These are phyloP conservation scores for Drosophila putrida DNA, from an alignment of 2,888 invertebrate genomes.

Conservation along the genomic window DNA sequence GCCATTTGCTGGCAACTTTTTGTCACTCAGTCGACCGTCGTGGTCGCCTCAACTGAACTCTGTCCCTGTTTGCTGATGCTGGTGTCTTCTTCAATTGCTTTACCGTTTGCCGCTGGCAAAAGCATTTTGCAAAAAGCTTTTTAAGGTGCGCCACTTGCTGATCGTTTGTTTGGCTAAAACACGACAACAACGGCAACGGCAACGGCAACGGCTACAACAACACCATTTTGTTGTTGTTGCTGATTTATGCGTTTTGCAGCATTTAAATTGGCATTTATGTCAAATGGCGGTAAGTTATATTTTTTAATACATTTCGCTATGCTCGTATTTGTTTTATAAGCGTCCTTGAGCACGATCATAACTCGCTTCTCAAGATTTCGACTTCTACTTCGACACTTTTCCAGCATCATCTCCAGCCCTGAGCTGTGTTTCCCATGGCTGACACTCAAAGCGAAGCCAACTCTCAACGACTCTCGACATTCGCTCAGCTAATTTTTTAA, in stretches of 20 bases:
- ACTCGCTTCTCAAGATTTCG: conserved; percentile 34
- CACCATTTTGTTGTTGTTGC: conserved; percentile 32
- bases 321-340: conserved; percentile 68
- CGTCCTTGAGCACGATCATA: conserved; percentile 72
- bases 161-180: conserved; percentile 71
- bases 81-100: conserved; percentile 76
- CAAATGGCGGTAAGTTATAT: conserved; percentile 76
- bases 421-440: conserved; percentile 69
- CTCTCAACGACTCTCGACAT: conserved; percentile 22
- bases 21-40: conserved; percentile 40
- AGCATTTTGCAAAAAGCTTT: conserved; percentile 45
- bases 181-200: conserved; percentile 40
- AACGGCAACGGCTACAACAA: not conserved
- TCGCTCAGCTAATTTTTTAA: conserved; percentile 53
- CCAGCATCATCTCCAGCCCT: conserved; percentile 63
- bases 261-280: conserved; percentile 83
- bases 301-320: conserved; percentile 78
- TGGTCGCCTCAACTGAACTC: conserved; percentile 42
- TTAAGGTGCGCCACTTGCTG: conserved; percentile 80
- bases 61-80: conserved; percentile 52
- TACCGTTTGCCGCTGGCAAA: conserved; percentile 25
- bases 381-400: conserved; percentile 75
- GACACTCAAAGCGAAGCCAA: conserved; percentile 28
- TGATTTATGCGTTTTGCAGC: conserved; percentile 83
- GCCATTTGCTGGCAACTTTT: conserved; percentile 53